Conservation (phyloP, 2,888 invertebrate genomes). For the Drosophila mettleri region DNA sequence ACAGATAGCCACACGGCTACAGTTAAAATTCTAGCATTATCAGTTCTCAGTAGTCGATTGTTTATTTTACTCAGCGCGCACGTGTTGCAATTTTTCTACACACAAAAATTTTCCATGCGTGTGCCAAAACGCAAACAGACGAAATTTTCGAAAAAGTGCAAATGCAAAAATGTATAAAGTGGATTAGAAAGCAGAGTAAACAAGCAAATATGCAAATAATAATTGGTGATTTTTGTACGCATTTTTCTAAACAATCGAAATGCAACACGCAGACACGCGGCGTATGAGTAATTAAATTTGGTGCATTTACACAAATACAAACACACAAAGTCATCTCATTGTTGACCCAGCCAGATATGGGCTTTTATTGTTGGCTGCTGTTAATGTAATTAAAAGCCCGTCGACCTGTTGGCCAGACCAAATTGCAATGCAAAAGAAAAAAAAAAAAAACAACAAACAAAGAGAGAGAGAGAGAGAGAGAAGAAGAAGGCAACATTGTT, state of each 20-base stretch:
- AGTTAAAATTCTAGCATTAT: conserved; percentile 13
- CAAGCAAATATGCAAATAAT: conserved; percentile 19
- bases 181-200: not conserved
- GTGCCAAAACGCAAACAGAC: not conserved
- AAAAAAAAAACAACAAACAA: not conserved
- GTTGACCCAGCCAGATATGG: conserved; percentile 39
- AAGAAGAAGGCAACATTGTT: conserved; percentile 4
- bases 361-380: conserved; percentile 64
- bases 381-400: conserved; percentile 68
- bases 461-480: conserved; percentile 1
- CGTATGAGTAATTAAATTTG: conserved; percentile 51
- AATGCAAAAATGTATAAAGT: not conserved
- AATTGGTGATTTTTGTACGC: conserved; percentile 19
- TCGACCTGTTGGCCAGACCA: conserved; percentile 70
- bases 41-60: conserved; percentile 10
- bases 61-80: conserved; percentile 20
- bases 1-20: conserved; percentile 10
- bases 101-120: conserved; percentile 30
- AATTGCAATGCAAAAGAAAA: conserved; percentile 13
- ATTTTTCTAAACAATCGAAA: conserved; percentile 31
- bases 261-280: conserved; percentile 11
- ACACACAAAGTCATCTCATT: conserved; percentile 11
- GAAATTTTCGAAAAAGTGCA: not conserved
- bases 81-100: conserved; percentile 32
- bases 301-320: conserved; percentile 7